Evolutionary conservation across 92 coral and sea anemone species (phyloP).

Genomic region (Virgularia gustaviana): DNA sequence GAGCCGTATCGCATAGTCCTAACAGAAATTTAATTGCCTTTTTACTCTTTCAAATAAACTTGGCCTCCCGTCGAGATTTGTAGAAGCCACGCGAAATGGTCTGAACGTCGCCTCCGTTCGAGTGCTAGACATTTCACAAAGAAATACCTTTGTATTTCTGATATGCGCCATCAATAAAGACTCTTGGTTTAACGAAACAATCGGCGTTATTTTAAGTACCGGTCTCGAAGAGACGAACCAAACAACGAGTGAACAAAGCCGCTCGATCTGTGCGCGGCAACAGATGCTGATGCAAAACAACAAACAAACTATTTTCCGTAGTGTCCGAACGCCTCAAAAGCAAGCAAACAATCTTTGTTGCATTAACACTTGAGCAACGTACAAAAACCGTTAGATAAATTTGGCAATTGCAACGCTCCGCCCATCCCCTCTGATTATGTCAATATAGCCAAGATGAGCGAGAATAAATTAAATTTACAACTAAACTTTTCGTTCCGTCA

Average conservation of each 20-base stretch:
- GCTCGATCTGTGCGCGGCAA: too few species aligned
- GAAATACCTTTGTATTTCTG: neutral
- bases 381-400: conserved; percentile 41
- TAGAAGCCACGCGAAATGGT: conserved; percentile 24
- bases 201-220: conserved; percentile 30
- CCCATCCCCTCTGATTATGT: conserved; percentile 29
- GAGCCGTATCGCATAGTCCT: conserved; percentile 10
- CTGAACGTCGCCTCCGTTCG: neutral
- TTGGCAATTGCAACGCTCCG: conserved; percentile 44
- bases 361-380: too few species aligned
- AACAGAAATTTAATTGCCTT: conserved; percentile 41
- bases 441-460: conserved; percentile 28
- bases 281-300: too few species aligned
- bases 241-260: conserved; percentile 14
- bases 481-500: conserved; percentile 35
- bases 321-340: too few species aligned
- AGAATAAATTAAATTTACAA: conserved; percentile 37
- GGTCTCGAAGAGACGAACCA: conserved; percentile 9
- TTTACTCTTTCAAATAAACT: conserved; percentile 32
- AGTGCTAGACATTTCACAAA: neutral
- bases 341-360: too few species aligned
- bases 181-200: conserved; percentile 20
- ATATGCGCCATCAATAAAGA: conserved; percentile 12
- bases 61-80: conserved; percentile 26
- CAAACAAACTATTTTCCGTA: too few species aligned